Conservation (phyloP, 2,113 vertebrate species). For the Tragulus kanchil region DNA sequence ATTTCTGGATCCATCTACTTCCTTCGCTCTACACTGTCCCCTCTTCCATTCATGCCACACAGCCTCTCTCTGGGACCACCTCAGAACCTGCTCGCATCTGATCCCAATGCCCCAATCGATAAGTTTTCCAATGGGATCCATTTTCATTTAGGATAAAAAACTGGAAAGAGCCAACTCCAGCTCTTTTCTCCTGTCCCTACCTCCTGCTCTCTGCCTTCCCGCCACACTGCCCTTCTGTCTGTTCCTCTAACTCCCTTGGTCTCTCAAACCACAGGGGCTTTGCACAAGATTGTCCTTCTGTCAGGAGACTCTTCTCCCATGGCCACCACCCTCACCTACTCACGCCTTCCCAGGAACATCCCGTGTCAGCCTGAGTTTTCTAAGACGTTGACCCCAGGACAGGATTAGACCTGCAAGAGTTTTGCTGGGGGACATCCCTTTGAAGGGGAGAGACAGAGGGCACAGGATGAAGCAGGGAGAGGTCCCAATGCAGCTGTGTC, state of each 20-base stretch:
- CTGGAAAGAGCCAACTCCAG: not conserved
- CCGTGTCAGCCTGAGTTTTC: not conserved
- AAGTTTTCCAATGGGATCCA: not conserved
- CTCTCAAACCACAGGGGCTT: not conserved
- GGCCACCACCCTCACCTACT: not conserved
- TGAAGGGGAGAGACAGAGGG: not conserved
- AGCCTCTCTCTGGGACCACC: not conserved
- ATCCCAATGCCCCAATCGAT: not conserved
- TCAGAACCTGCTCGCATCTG: not conserved
- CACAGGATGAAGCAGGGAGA: not conserved
- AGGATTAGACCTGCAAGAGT: not conserved
- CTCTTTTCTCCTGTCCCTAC: not conserved
- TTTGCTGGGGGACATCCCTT: not conserved
- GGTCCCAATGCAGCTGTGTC: not conserved
- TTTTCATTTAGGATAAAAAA: not conserved
- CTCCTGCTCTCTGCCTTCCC: not conserved
- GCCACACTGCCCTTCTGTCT: not conserved
- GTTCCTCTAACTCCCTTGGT: not conserved
- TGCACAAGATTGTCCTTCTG: not conserved
- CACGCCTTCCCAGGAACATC: not conserved
- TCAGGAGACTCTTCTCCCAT: not conserved
- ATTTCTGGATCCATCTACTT: not conserved
- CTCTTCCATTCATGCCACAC: not conserved
- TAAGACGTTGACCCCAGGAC: not conserved
- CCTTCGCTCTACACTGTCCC: not conserved